Percentiles rank a stretch among this genome's conserved stretches.
Conservation (phyloP, 2,113 vertebrate genomes). For the Triplophysa tibetana region DNA sequence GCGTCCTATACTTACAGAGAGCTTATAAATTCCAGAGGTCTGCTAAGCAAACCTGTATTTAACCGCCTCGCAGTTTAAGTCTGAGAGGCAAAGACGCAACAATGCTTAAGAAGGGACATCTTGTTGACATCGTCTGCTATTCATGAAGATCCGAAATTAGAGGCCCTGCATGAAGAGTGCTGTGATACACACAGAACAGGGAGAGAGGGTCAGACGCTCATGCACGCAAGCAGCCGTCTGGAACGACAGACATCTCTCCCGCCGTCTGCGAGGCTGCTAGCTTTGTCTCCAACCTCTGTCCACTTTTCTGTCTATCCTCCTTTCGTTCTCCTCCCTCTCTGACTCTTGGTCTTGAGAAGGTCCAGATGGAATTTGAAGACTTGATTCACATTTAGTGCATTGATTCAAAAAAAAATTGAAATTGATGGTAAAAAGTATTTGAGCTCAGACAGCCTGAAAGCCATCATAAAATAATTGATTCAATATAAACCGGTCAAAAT, state of each 20-base stretch:
- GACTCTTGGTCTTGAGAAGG: neutral
- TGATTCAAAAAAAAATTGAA: neutral
- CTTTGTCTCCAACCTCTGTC: conserved; percentile 12
- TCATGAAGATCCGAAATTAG: conserved; percentile 18
- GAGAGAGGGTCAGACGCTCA: neutral
- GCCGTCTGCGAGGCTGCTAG: neutral
- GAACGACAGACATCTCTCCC: conserved; percentile 52
- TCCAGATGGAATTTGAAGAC: neutral
- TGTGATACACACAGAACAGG: conserved; percentile 11
- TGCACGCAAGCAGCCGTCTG: conserved; percentile 59
- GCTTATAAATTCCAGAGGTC: conserved; percentile 14
- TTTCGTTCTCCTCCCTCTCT: conserved; percentile 31
- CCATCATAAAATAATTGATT: too few relatives aligned
- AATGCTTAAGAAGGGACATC: neutral
- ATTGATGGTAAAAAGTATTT: too few relatives aligned
- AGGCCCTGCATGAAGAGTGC: neutral
- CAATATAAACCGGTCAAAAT: too few relatives aligned
- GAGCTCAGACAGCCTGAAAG: too few relatives aligned
- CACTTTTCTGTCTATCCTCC: conserved; percentile 53
- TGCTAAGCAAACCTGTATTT: conserved; percentile 44
- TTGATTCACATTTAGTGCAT: neutral
- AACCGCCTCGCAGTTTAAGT: conserved; percentile 9
- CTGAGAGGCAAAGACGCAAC: neutral
- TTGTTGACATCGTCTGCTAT: neutral
- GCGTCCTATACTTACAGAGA: neutral